These are phyloP conservation scores for Vanacampus margaritifer DNA, from an alignment of 2,113 vertebrate genomes.

Conservation along the genomic window DNA sequence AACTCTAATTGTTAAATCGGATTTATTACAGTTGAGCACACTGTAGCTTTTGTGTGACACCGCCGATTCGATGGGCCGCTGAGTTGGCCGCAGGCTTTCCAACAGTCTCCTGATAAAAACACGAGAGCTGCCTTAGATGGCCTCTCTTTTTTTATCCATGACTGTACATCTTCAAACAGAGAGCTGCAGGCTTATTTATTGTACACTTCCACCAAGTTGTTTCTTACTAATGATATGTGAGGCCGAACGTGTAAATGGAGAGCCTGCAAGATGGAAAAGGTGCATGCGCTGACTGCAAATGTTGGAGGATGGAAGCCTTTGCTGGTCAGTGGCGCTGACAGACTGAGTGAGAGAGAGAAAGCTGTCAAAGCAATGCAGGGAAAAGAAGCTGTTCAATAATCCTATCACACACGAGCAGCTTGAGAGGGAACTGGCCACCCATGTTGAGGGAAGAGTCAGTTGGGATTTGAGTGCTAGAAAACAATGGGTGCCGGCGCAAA, in stretches of 20 bases:
- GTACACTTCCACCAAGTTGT: constrained; percentile 23
- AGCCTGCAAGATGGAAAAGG: constrained; percentile 18
- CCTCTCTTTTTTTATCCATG: constrained; percentile 26
- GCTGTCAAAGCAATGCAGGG: constrained; percentile 27
- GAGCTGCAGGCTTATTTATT: constrained; percentile 37
- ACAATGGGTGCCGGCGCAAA: constrained; percentile 15
- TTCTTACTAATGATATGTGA: constrained; percentile 30
- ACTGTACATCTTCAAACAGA: constrained; percentile 43
- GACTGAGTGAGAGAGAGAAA: constrained; percentile 24
- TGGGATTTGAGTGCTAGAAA: constrained; percentile 36
- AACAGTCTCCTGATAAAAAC: constrained; percentile 34
- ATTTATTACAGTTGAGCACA: constrained; percentile 21
- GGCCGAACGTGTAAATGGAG: constrained; percentile 20
- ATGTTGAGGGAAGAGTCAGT: constrained; percentile 46
- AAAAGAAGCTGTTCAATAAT: constrained; percentile 36
- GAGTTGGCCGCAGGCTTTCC: constrained; percentile 29
- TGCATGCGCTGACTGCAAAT: constrained; percentile 22
- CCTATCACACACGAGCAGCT: constrained; percentile 54
- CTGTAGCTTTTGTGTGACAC: constrained; percentile 18
- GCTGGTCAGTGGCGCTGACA: constrained; percentile 27
- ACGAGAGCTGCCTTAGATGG: constrained; percentile 11
- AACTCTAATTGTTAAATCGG: constrained; percentile 18
- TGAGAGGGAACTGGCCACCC: constrained; percentile 48
- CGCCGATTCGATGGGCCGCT: constrained; percentile 30
- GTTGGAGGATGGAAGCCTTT: constrained; percentile 13